phyloP scores from a whole-genome alignment of 2,888 invertebrate species.

The Chloromyia formosa region DNA sequence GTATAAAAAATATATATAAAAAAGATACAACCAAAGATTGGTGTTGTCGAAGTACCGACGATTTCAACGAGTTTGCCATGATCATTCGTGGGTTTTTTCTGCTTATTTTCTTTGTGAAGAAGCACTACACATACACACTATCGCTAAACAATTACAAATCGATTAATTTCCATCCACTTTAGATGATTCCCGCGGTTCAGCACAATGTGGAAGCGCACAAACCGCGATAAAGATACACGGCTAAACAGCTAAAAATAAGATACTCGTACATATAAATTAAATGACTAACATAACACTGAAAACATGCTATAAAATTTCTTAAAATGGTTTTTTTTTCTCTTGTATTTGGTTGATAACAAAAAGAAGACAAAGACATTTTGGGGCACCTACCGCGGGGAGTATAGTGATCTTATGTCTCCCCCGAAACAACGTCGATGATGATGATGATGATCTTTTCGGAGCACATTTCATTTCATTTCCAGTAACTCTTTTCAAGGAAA shows the following conservation, averaged over 20 bases:
- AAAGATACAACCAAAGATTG: too few species aligned
- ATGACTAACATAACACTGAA: slow-evolving; percentile 12
- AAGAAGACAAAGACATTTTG: not conserved
- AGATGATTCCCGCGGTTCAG: slow-evolving; percentile 25
- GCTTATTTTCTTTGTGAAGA: not conserved
- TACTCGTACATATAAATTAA: too few species aligned
- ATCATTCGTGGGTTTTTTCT: not conserved
- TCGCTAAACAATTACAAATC: slow-evolving; percentile 38
- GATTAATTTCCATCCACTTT: slow-evolving; percentile 40
- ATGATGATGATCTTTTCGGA: too few species aligned
- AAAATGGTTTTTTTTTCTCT: not conserved
- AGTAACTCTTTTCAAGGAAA: too few species aligned
- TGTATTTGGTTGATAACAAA: not conserved
- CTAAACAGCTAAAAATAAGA: too few species aligned
- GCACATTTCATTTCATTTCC: too few species aligned
- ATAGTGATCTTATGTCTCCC: too few species aligned
- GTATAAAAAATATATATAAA: too few species aligned
- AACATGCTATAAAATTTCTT: slow-evolving; percentile 28
- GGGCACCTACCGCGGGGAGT: slow-evolving; percentile 1
- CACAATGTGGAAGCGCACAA: not conserved
- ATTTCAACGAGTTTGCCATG: slow-evolving; percentile 29
- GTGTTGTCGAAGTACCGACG: not conserved
- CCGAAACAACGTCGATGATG: too few species aligned
- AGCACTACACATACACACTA: not conserved
- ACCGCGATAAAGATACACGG: too few species aligned